Percentiles rank a stretch among this genome's conserved stretches.
Evolutionary conservation across 2,113 vertebrate genomes (phyloP).

Genomic region (Pelodiscus sinensis): DNA sequence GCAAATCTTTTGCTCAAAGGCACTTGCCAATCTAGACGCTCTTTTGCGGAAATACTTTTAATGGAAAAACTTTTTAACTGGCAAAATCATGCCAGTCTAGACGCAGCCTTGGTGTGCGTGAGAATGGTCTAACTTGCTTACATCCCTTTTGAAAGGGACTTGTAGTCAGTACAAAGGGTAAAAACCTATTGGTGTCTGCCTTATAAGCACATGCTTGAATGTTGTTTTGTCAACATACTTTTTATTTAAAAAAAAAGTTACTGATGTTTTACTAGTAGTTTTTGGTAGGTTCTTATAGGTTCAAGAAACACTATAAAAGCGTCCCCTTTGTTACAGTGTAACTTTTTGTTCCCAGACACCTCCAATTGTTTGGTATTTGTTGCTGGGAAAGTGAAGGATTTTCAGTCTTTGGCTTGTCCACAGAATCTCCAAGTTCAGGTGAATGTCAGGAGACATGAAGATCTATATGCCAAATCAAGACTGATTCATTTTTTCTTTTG

Average conservation of each 20-base stretch:
- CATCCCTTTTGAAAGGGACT: background rate
- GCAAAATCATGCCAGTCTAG: too few relatives aligned
- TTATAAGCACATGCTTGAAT: background rate
- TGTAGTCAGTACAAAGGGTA: background rate
- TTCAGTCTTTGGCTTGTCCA: background rate
- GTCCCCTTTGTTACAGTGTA: background rate
- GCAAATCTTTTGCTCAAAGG: too few relatives aligned
- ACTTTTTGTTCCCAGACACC: background rate
- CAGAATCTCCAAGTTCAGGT: rapidly evolving
- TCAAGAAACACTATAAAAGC: background rate
- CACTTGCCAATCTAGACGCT: too few relatives aligned
- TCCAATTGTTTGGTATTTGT: background rate
- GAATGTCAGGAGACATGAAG: background rate
- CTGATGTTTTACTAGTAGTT: background rate
- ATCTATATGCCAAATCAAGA: conserved; percentile 16
- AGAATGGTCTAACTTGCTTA: background rate
- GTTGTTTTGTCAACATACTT: background rate
- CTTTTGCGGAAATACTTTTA: too few relatives aligned
- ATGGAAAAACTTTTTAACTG: too few relatives aligned
- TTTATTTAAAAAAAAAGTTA: background rate
- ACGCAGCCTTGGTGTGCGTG: background rate
- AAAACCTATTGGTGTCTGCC: background rate
- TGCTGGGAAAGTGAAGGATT: background rate
- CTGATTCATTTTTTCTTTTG: background rate
- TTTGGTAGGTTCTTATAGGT: background rate